phyloP scores from a whole-genome alignment of 2,888 invertebrate genomes.

The Synanthedon myopaeformis region DNA sequence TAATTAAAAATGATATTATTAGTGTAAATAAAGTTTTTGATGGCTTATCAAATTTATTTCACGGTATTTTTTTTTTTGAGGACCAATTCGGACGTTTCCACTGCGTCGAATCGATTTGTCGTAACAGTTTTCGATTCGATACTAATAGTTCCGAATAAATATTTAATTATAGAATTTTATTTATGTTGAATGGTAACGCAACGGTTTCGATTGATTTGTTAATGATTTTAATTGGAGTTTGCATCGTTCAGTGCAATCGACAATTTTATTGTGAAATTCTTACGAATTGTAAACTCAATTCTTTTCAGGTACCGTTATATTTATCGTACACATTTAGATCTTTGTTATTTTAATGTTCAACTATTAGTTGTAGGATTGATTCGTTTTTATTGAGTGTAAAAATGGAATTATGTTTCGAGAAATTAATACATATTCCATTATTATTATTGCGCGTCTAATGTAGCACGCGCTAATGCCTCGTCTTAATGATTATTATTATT shows the following conservation, averaged over 20 bases:
- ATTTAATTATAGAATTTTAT: constrained; percentile 63
- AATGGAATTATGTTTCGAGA: constrained; percentile 6
- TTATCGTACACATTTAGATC: constrained; percentile 6
- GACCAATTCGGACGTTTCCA: constrained; percentile 49
- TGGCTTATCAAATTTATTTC: constrained; percentile 27
- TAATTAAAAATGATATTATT: no score
- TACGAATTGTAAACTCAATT: constrained; percentile 14
- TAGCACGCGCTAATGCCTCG: constrained; percentile 29
- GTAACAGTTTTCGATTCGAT: constrained; percentile 45
- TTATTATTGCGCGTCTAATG: constrained; percentile 37
- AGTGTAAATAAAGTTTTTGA: background rate
- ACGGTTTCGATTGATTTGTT: constrained; percentile 45
- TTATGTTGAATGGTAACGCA: constrained; percentile 62
- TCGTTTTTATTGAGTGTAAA: constrained; percentile 5
- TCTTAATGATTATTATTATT: constrained; percentile 48
- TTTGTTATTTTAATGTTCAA: constrained; percentile 1
- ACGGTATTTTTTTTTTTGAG: constrained; percentile 42
- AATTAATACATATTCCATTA: constrained; percentile 24
- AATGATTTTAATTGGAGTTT: constrained; percentile 46
- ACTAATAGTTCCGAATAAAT: constrained; percentile 62
- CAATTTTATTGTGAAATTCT: constrained; percentile 13
- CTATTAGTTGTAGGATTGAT: background rate
- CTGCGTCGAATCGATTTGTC: constrained; percentile 54
- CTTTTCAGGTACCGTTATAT: constrained; percentile 16
- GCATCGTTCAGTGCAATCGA: constrained; percentile 14